phyloP scores from a whole-genome alignment of 2,797 vertebrate species.

The Eurystomus glaucurus region DNA sequence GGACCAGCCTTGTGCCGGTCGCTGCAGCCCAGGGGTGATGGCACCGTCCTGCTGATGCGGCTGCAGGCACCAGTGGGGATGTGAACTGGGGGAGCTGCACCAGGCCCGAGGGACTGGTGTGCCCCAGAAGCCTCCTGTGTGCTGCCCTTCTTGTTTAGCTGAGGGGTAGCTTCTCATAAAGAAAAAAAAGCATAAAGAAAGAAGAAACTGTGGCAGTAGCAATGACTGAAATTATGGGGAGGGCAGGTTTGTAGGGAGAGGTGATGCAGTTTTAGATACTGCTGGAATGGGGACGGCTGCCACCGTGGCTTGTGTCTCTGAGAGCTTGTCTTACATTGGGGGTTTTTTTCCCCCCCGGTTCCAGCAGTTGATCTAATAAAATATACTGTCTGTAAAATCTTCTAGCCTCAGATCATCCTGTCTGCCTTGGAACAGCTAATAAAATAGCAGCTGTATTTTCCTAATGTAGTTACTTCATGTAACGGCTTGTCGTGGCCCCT shows the following conservation, averaged over 20 bases:
- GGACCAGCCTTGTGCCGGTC: background rate
- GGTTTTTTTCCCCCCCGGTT: background rate
- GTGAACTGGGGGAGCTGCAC: background rate
- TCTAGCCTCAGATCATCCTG: background rate
- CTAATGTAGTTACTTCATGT: background rate
- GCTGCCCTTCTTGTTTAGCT: rapidly evolving
- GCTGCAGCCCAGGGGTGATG: rapidly evolving
- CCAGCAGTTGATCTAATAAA: conserved; percentile 29
- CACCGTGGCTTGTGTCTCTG: background rate
- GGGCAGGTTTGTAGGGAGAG: background rate
- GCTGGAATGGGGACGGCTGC: background rate
- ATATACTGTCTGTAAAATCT: conserved; percentile 13
- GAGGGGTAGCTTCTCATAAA: background rate
- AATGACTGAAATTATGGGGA: background rate
- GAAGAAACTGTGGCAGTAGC: background rate
- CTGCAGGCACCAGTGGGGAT: rapidly evolving
- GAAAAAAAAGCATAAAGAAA: background rate
- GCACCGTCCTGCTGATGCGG: rapidly evolving
- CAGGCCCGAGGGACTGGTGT: background rate
- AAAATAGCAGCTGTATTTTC: background rate
- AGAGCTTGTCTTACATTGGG: background rate
- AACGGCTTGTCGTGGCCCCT: background rate
- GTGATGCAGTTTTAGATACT: background rate
- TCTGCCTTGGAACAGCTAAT: background rate
- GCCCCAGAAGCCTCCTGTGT: background rate